phyloP scores from a whole-genome alignment of 1,140 invertebrate genomes.

The Drosophila sucinea region DNA sequence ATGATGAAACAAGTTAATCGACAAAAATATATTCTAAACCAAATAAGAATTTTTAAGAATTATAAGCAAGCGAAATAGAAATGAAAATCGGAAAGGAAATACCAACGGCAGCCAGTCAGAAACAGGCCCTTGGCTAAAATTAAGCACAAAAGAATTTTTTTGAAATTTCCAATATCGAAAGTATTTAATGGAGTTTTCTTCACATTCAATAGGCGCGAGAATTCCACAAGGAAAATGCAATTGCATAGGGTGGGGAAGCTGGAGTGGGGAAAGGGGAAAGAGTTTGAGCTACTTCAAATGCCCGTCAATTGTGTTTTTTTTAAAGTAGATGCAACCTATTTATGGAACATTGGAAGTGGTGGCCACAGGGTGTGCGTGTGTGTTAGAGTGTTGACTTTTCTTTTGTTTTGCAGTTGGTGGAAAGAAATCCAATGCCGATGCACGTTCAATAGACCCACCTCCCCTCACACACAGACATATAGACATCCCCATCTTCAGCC shows the following conservation, averaged over 20 bases:
- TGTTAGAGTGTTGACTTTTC: constrained; percentile 40
- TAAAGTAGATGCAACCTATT: constrained; percentile 45
- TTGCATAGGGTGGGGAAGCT: neutral
- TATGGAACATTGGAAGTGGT: constrained; percentile 64
- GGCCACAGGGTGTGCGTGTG: constrained; percentile 5
- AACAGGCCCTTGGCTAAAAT: neutral
- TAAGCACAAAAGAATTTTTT: neutral
- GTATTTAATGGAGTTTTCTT: constrained; percentile 11
- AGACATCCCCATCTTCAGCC: constrained; percentile 19
- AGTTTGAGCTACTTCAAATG: constrained; percentile 66
- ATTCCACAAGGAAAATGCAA: constrained; percentile 21
- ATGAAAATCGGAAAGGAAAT: neutral
- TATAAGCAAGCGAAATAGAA: neutral
- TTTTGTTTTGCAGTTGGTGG: constrained; percentile 50
- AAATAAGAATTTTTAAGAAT: neutral
- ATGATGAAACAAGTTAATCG: constrained; percentile 1
- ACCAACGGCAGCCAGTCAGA: neutral
- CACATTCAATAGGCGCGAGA: constrained; percentile 10
- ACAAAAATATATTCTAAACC: neutral
- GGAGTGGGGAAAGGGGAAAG: neutral
- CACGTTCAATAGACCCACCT: constrained; percentile 47
- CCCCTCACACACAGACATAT: neutral
- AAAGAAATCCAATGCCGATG: constrained; percentile 54
- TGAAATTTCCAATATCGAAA: constrained; percentile 7
- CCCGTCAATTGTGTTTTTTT: constrained; percentile 59